Conservation (phyloP, 2,888 invertebrate species). For the Monochamus alternatus region DNA sequence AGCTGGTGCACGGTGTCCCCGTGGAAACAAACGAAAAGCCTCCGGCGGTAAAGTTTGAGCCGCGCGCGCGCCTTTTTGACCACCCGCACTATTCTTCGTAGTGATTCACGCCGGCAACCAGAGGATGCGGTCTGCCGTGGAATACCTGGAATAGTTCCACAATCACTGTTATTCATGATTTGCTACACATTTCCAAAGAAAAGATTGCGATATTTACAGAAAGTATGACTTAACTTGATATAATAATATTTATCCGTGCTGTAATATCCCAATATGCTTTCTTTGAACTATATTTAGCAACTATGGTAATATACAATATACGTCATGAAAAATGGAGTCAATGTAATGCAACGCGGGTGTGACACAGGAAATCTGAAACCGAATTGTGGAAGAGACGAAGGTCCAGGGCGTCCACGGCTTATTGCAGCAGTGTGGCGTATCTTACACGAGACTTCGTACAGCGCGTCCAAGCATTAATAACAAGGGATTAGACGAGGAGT, state of each 20-base stretch:
- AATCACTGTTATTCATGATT: neutral
- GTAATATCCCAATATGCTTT: too few species aligned
- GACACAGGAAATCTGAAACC: too few species aligned
- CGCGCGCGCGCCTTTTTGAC: slow-evolving; percentile 27
- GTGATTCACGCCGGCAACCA: slow-evolving; percentile 4
- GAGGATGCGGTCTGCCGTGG: slow-evolving; percentile 27
- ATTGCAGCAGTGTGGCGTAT: too few species aligned
- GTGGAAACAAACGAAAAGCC: slow-evolving; percentile 17
- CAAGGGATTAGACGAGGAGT: too few species aligned
- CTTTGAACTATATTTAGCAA: too few species aligned
- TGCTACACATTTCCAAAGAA: neutral
- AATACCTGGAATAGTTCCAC: slow-evolving; percentile 11
- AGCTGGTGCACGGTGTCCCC: slow-evolving; percentile 19
- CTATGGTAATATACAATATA: too few species aligned
- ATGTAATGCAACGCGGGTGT: too few species aligned
- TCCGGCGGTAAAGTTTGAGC: slow-evolving; percentile 14
- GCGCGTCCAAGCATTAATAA: too few species aligned
- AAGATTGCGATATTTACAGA: neutral
- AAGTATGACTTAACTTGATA: neutral
- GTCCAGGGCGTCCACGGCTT: too few species aligned
- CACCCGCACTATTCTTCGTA: slow-evolving; percentile 31
- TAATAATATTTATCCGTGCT: neutral
- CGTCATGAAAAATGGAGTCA: too few species aligned
- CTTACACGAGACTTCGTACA: too few species aligned
- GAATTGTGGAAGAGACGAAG: too few species aligned